Evolutionary conservation across 2,797 vertebrate species (phyloP), one percentile per base, ranked within the genome.

Genomic region (Tangara arthus): DNA sequence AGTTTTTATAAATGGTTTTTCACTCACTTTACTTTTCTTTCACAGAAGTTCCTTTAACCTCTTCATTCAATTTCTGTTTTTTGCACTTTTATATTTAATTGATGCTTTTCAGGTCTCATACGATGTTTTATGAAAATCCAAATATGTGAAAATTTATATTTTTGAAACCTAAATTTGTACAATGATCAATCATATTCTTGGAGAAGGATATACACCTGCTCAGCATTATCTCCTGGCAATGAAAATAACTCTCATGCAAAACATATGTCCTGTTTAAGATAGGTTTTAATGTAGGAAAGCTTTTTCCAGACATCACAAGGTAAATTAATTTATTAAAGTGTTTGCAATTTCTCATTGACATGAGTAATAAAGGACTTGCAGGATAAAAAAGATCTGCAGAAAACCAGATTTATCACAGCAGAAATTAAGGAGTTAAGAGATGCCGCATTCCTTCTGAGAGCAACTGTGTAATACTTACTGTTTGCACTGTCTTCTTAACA

Each of bases 371-470:
- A 82, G 34, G 34, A 76, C 13, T 8, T 76, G 4, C 10, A 42
- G 30, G 13, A 19, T 50, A 32, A 81, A 80, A 64, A 64, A 55
- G 4, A 53, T 41, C 37, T 8, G 24, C 27, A 76, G 49, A 84
- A 85, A 87, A 77, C 1, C 24, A 18, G 2, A 11, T 52, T 5
- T 23, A 71, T n/a, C 23, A 10, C 2, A 22, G 59, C 22, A 35
- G 83, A 82, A 89, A 60, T 28, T 44, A 90, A 93, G 24, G 44
- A 88, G 96, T 94, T 89, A 95, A 97, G 75, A 91, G 87, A 97
- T 66, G 47, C 42, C 66, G 60, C 63, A 79, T 93, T 96, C 77
- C 60, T 93, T 92, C 61, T 78, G 72, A 90, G 50, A 87, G 65
- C 41, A 87, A 53, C 72, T 85, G 73, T 52, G 72, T 91, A 95